Evolutionary conservation across 2,888 invertebrate genomes (phyloP), one percentile per base, ranked within the genome.

Genomic region (Plagiodera versicolora): DNA sequence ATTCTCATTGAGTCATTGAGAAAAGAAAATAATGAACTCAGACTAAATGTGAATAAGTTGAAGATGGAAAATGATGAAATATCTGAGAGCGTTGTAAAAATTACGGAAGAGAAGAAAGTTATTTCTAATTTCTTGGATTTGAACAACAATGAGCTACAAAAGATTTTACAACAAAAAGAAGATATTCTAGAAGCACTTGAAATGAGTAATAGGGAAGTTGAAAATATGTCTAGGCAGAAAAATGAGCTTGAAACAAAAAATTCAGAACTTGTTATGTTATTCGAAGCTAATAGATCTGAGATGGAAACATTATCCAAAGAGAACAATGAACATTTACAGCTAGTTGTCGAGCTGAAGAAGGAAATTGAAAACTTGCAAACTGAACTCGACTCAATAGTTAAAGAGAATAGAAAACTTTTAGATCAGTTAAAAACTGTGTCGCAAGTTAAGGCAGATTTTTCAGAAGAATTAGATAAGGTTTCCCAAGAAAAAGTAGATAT

Each of bases 191-290:
- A 65, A 44, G 68, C 67, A 1, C 55, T 70, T 9, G 69, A 70
- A 55, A 60, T 67, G 62, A 69, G 66, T 50, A 70, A 70, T 19
- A 68, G 66, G 19, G 68, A 71, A 52, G 52, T 67, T 10, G 60
- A 65, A 51, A 53, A 62, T 11, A 30, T 60, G 30, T 9, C 50
- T 1, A 16, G 17, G 39, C 39, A 39, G 39, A 39, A 14, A 14
- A 39, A 10, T 14, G 14, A 39, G 3, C n/a, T 39, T 39, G n/a
- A 39, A 11, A 2, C 39, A 14, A 39, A 39, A n/a, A 39, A 39
- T 39, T 39, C 39, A 39, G 39, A n/a, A 39, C 39, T 39, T n/a
- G 39, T 39, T 24, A 17, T 16, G 20, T 11, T 58, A 45, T 1
- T 30, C 32, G 28, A 19, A n/a, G 51, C 35, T 5, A 54, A 45